Conservation (phyloP, 2,888 invertebrate genomes). For the Cryptus armator region DNA sequence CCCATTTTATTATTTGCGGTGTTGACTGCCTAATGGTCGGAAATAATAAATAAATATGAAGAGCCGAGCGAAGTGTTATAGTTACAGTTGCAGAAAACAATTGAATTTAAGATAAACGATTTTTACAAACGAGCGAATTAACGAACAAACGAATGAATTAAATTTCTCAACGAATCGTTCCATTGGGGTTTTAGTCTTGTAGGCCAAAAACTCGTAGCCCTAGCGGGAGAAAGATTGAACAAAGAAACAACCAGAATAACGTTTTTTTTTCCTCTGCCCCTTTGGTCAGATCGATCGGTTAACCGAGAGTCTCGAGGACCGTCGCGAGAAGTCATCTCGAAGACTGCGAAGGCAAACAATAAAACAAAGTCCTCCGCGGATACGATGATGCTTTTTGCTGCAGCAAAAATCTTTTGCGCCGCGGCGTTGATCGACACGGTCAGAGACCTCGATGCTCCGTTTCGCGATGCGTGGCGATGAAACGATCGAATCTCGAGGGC, state of each 20-base stretch:
- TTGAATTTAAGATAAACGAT: too few species aligned
- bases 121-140: too few species aligned
- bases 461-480: constrained; percentile 42
- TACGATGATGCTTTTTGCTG: background rate
- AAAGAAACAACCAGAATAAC: background rate
- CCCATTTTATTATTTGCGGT: too few species aligned
- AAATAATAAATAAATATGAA: too few species aligned
- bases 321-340: constrained; percentile 1
- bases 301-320: background rate
- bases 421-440: constrained; percentile 46
- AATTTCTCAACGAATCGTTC: background rate
- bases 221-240: background rate
- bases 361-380: constrained; percentile 4
- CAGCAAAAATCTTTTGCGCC: background rate
- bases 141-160: too few species aligned
- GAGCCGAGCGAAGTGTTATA: too few species aligned
- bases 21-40: too few species aligned
- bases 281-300: background rate
- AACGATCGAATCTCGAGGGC: constrained; percentile 61
- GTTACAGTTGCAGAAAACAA: too few species aligned
- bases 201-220: background rate
- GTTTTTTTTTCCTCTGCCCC: background rate
- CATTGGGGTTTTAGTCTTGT: background rate
- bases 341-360: background rate
- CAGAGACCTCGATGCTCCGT: constrained; percentile 44